Evolutionary conservation across 1,140 invertebrate species (phyloP).

Genomic region (Philopotamus ludificatus): DNA sequence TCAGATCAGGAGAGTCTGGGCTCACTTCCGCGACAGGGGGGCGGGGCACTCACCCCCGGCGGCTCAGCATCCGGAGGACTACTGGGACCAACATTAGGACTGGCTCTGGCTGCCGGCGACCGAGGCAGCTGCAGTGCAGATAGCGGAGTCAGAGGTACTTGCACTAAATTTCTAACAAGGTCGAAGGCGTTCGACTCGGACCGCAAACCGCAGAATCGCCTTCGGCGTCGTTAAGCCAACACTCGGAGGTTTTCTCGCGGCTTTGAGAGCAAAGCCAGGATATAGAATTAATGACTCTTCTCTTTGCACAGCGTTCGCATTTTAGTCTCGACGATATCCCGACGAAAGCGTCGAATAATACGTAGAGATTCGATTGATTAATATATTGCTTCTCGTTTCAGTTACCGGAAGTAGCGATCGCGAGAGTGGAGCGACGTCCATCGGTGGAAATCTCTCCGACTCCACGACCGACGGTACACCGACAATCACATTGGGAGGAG

Average conservation of each 20-base stretch:
- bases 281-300: not conserved
- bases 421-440: conserved; percentile 71
- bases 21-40: conserved; percentile 59
- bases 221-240: not conserved
- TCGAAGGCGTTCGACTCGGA: not conserved
- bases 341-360: too few relatives aligned
- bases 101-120: conserved; percentile 64
- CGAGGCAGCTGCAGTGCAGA: conserved; percentile 85
- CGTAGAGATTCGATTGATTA: too few relatives aligned
- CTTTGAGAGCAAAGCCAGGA: not conserved
- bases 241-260: not conserved
- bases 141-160: conserved; percentile 65
- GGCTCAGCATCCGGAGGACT: conserved; percentile 58
- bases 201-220: not conserved
- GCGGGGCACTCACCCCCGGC: conserved; percentile 65
- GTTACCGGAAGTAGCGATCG: conserved; percentile 76
- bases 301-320: not conserved
- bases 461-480: conserved; percentile 75
- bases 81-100: conserved; percentile 50
- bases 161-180: not conserved
- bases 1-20: conserved; percentile 72
- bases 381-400: conserved; percentile 26
- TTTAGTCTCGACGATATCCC: not conserved
- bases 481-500: conserved; percentile 61
- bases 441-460: conserved; percentile 73